Percentiles rank a stretch among this genome's conserved stretches.
phyloP scores from a whole-genome alignment of 2,797 vertebrate species.

The Sebastes umbrosus region DNA sequence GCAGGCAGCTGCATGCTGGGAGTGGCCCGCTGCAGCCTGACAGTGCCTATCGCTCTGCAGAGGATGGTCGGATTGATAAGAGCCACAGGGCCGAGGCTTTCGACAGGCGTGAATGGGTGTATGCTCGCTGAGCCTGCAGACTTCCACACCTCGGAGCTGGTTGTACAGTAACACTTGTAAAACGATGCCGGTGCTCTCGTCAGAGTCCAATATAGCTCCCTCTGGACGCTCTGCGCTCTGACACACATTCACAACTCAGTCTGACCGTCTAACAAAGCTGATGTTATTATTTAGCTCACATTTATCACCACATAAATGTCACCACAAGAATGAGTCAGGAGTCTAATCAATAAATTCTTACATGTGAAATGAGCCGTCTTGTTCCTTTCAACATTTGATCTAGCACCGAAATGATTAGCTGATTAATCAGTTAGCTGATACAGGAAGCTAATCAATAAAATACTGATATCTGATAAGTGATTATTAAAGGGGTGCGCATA shows the following conservation, averaged over 20 bases:
- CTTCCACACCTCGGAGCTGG: conserved; percentile 37
- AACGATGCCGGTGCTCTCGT: conserved; percentile 59
- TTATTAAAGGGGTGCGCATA: neutral
- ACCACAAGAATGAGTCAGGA: too few relatives aligned
- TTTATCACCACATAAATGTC: neutral
- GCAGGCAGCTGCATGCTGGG: conserved; percentile 59
- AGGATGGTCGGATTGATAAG: conserved; percentile 80
- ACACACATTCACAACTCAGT: conserved; percentile 51
- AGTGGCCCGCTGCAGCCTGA: conserved; percentile 68
- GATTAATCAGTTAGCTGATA: neutral
- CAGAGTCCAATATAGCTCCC: conserved; percentile 64
- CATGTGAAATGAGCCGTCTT: neutral
- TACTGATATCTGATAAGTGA: neutral
- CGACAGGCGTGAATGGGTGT: conserved; percentile 57
- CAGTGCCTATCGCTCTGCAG: conserved; percentile 71
- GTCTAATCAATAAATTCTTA: neutral
- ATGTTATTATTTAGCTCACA: neutral
- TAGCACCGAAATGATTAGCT: neutral
- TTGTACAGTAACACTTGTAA: conserved; percentile 65
- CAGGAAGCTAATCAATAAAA: neutral
- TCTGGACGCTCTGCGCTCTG: conserved; percentile 1
- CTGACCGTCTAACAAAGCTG: neutral
- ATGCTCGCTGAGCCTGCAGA: conserved; percentile 30
- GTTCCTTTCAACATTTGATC: neutral
- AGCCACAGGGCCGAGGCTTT: conserved; percentile 33